Conservation (phyloP, 1,140 invertebrate genomes). For the Anthonomus grandis region DNA sequence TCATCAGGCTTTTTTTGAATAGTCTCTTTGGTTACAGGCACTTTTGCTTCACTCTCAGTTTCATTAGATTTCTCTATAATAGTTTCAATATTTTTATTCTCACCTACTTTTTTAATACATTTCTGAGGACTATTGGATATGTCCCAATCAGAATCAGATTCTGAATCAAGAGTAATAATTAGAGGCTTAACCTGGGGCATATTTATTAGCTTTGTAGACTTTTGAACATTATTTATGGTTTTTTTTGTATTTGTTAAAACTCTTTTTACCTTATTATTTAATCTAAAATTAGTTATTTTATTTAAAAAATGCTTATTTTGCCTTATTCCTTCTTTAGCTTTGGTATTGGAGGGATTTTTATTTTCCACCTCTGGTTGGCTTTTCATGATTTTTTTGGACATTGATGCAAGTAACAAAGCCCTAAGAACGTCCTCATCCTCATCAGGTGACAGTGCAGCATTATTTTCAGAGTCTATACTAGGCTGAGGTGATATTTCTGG, state of each 20-base stretch:
- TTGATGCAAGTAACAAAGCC: constrained; percentile 44
- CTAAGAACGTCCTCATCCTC: constrained; percentile 47
- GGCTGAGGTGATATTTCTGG: neutral
- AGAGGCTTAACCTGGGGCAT: constrained; percentile 38
- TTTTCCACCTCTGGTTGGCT: neutral
- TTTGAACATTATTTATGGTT: neutral
- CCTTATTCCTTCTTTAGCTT: neutral
- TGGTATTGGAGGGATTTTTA: neutral
- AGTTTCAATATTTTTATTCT: constrained; percentile 1
- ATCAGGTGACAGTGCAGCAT: constrained; percentile 28
- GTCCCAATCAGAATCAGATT: constrained; percentile 35
- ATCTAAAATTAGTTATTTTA: constrained; percentile 6
- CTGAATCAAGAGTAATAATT: constrained; percentile 43
- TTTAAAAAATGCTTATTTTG: constrained; percentile 4
- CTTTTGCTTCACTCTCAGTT: neutral
- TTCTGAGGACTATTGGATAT: constrained; percentile 6
- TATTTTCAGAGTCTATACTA: constrained; percentile 3
- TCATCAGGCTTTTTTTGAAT: constrained; percentile 19
- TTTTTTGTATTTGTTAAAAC: constrained; percentile 10
- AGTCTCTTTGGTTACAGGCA: neutral
- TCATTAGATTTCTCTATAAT: constrained; percentile 9
- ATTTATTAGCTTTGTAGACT: neutral
- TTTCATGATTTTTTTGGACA: constrained; percentile 44
- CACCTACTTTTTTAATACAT: constrained; percentile 1
- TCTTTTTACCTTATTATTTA: constrained; percentile 20